Evolutionary conservation across 2,888 invertebrate species (phyloP), one percentile per base, ranked within the genome.

Genomic region (Arge pagana): DNA sequence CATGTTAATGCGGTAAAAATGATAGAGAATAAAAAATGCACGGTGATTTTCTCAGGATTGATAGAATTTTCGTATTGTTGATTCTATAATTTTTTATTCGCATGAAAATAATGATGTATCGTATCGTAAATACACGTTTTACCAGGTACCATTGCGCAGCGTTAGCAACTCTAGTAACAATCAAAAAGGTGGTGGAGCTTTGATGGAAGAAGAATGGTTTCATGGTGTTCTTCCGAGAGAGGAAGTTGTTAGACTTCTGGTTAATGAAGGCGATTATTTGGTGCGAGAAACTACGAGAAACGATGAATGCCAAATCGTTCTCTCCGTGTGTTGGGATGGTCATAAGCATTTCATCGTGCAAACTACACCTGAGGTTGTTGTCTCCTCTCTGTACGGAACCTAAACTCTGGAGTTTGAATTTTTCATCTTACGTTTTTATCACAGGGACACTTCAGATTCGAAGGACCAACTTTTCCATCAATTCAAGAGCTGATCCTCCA

Each of bases 281-380:
- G 95, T 97, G 51, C 83, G 96, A 19, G 95, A 96, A 80, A 96
- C 95, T 1, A 93, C 88, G 55, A 82, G 93, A 68, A 93, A 94
- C 68, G 93, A 93, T 68, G 93, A 93, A 70, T 85, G 91, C 61
- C 96, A 96, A 79, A 89, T 93, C 39, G 96, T 97, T 53, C 79
- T 97, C 36, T 96, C 96, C 10, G 96, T 96, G 1, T 93, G 91
- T 75, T 96, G 96, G 96, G 90, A 93, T 54, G 93, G 94, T 15
- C 94, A 96, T 69, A 95, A 95, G 74, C 96, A 97, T 80, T 97
- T 97, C 74, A 96, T 97, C 64, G 95, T 97, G 54, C 96, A 96
- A 81, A 94, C 92, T 11, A 92, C 93, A 2, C 84, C 87, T 4
- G 96, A 96, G 82, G 93, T 93, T 76, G 77, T 77, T 67, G 33